Evolutionary conservation across 2,113 vertebrate genomes (phyloP).

Genomic region (Pituophis catenifer): DNA sequence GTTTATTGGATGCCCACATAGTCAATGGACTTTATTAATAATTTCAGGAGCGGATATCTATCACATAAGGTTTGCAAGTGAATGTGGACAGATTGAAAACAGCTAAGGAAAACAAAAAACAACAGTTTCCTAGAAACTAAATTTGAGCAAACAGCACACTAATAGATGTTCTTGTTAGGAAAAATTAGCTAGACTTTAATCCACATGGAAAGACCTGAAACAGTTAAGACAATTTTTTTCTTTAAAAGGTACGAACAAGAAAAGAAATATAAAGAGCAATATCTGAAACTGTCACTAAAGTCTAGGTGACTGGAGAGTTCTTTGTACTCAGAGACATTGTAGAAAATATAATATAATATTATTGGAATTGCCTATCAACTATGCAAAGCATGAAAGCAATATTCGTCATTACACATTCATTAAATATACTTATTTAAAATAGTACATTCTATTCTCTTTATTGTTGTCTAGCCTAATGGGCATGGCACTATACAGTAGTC

Average conservation of each 20-base stretch:
- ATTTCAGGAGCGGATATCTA: conserved; percentile 36
- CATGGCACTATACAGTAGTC: neutral
- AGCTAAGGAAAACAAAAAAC: neutral
- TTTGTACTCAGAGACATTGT: neutral
- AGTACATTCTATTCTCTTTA: neutral
- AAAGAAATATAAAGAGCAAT: neutral
- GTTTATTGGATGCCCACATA: conserved; percentile 33
- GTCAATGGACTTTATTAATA: conserved; percentile 21
- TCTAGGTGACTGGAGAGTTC: neutral
- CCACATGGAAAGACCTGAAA: neutral
- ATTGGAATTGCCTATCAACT: neutral
- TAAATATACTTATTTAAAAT: neutral
- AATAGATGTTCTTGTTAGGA: neutral
- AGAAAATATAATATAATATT: neutral
- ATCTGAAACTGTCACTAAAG: neutral
- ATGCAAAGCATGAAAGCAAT: neutral
- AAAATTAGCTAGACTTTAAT: neutral
- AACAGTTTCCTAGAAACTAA: neutral
- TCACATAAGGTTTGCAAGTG: conserved; percentile 2
- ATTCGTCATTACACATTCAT: neutral
- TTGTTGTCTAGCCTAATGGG: neutral
- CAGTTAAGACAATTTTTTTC: neutral
- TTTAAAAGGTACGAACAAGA: neutral
- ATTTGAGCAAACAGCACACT: neutral
- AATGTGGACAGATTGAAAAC: conserved; percentile 22